These are phyloP conservation scores for Magallana nippona DNA, from an alignment of 2,888 invertebrate genomes.

Conservation along the genomic window DNA sequence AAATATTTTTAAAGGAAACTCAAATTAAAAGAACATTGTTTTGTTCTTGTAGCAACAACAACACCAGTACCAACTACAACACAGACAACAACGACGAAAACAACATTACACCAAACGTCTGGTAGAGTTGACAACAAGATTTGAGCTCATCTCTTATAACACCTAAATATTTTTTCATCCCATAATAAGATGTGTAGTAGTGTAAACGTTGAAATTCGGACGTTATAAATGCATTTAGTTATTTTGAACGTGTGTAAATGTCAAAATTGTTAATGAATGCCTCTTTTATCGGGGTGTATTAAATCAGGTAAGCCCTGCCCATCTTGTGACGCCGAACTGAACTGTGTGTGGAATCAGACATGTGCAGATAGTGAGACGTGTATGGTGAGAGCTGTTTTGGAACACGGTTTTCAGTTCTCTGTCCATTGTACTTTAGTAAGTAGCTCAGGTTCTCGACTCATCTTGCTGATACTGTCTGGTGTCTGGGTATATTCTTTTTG, in stretches of 20 bases:
- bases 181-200: background rate
- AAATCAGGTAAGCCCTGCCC: background rate
- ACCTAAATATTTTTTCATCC: background rate
- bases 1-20: background rate
- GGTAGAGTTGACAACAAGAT: too few relatives aligned
- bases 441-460: background rate
- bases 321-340: background rate
- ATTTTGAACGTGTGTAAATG: background rate
- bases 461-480: too few relatives aligned
- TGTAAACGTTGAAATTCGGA: background rate
- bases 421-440: slow-evolving; percentile 5
- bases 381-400: background rate
- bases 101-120: background rate
- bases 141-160: too few relatives aligned
- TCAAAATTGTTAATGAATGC: background rate
- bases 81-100: background rate
- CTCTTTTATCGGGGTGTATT: background rate
- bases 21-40: background rate
- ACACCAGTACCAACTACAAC: too few relatives aligned
- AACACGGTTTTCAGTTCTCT: background rate
- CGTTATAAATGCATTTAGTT: background rate
- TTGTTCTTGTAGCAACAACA: background rate
- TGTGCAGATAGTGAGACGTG: background rate
- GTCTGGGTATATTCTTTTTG: too few relatives aligned
- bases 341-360: slow-evolving; percentile 4